Conservation (phyloP, 2,113 vertebrate species). For the Zeus faber region DNA sequence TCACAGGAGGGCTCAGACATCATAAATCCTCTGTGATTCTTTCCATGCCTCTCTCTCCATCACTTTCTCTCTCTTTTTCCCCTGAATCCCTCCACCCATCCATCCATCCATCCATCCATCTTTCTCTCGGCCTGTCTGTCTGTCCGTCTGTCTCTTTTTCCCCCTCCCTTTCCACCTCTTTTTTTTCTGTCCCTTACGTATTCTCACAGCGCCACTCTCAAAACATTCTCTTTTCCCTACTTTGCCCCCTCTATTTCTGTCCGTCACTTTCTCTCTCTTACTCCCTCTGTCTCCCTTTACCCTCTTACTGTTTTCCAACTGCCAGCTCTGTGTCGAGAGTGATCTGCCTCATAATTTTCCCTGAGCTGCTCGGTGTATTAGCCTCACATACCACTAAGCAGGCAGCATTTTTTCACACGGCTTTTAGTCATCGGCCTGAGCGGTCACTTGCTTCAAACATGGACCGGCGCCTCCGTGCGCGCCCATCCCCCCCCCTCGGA, state of each 20-base stretch:
- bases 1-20: conserved; percentile 65
- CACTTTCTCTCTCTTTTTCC: neutral
- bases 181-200: neutral
- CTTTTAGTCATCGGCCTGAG: conserved; percentile 34
- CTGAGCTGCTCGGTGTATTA: conserved; percentile 34
- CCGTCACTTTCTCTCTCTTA: too few relatives aligned
- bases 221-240: neutral
- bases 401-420: conserved; percentile 41
- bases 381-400: conserved; percentile 34
- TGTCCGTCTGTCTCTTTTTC: too few relatives aligned
- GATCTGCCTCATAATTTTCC: conserved; percentile 60
- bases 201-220: too few relatives aligned
- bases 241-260: too few relatives aligned
- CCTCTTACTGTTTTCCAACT: too few relatives aligned
- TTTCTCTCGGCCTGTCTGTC: neutral
- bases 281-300: neutral
- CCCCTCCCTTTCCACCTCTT: too few relatives aligned
- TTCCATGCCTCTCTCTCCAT: conserved; percentile 45
- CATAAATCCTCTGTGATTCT: conserved; percentile 65
- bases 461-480: too few relatives aligned
- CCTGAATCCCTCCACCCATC: conserved; percentile 1
- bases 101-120: conserved; percentile 6
- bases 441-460: too few relatives aligned
- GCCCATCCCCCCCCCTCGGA: too few relatives aligned
- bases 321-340: conserved; percentile 38